These are phyloP conservation scores for Aphelenchoides besseyi DNA, from an alignment of 1,140 invertebrate genomes.

Conservation along the genomic window DNA sequence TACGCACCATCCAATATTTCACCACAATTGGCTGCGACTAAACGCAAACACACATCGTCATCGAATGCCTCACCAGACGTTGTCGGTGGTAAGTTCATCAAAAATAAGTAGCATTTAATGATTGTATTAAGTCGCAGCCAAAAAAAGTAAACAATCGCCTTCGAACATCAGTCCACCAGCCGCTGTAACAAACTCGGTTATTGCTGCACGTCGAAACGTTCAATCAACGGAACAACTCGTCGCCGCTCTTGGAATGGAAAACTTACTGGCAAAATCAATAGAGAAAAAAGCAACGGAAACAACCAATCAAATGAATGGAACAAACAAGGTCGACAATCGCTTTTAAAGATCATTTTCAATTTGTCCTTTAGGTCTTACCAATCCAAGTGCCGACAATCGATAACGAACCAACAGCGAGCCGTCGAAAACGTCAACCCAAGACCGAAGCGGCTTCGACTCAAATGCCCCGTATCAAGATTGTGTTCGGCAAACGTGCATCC, in stretches of 20 bases:
- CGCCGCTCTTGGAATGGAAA: constrained; percentile 23
- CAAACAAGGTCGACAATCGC: not conserved
- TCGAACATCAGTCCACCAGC: not conserved
- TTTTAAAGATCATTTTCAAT: not conserved
- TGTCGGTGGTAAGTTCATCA: not conserved
- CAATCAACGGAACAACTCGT: constrained; percentile 48
- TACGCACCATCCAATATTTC: constrained; percentile 38
- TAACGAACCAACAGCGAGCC: not conserved
- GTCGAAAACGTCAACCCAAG: not conserved
- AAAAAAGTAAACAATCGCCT: constrained; percentile 9
- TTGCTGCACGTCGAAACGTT: constrained; percentile 41
- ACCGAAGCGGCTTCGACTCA: not conserved
- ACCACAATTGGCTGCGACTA: constrained; percentile 24
- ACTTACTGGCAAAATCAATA: not conserved
- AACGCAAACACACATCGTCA: not conserved
- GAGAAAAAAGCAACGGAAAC: not conserved
- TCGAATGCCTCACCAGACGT: not conserved
- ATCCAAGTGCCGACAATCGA: not conserved
- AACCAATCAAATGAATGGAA: not conserved
- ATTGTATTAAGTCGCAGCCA: constrained; percentile 3
- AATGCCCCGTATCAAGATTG: not conserved
- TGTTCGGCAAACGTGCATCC: not conserved
- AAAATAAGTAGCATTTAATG: constrained; percentile 1
- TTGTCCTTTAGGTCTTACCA: not conserved
- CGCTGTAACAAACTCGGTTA: constrained; percentile 10